A percentile compares a stretch with the other conserved stretches of the same genome.
These are phyloP conservation scores for Pardalotus punctatus DNA, from an alignment of 2,113 vertebrate genomes.

Conservation along the genomic window DNA sequence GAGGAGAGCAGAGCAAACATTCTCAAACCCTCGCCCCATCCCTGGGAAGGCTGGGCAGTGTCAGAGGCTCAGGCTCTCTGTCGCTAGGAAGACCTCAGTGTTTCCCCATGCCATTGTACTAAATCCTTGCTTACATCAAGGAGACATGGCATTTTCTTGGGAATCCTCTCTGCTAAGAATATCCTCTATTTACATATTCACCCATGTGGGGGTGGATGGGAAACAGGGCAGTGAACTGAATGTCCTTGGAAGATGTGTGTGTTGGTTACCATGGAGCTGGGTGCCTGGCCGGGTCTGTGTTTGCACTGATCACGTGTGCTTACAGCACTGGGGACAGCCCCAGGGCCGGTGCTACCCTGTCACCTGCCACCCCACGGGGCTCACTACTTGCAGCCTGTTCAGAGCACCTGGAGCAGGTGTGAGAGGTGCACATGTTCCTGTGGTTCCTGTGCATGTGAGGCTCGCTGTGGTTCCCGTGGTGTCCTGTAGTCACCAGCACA, in stretches of 20 bases:
- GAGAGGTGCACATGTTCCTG: fast-evolving
- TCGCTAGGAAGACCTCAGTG: neutral
- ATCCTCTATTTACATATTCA: constrained; percentile 50
- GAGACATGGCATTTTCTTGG: constrained; percentile 52
- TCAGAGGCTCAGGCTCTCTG: neutral
- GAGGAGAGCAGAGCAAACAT: neutral
- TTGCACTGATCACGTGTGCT: neutral
- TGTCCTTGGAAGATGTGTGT: constrained; percentile 52
- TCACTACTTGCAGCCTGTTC: fast-evolving
- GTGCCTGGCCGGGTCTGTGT: neutral
- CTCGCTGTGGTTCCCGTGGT: fast-evolving
- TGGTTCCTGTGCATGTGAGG: fast-evolving
- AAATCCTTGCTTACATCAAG: constrained; percentile 39
- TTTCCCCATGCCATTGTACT: neutral
- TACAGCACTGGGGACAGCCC: neutral
- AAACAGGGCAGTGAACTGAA: constrained; percentile 53
- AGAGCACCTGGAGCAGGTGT: neutral
- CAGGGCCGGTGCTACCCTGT: fast-evolving
- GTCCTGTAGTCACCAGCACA: neutral
- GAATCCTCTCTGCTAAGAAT: constrained; percentile 67
- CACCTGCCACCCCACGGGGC: fast-evolving
- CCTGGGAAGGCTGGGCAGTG: neutral
- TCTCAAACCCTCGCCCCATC: neutral
- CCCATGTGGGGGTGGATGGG: neutral
- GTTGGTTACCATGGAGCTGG: constrained; percentile 10